Evolutionary conservation across 2,113 vertebrate species (phyloP), one percentile per base, ranked within the genome.

Genomic region (Apteryx owenii): DNA sequence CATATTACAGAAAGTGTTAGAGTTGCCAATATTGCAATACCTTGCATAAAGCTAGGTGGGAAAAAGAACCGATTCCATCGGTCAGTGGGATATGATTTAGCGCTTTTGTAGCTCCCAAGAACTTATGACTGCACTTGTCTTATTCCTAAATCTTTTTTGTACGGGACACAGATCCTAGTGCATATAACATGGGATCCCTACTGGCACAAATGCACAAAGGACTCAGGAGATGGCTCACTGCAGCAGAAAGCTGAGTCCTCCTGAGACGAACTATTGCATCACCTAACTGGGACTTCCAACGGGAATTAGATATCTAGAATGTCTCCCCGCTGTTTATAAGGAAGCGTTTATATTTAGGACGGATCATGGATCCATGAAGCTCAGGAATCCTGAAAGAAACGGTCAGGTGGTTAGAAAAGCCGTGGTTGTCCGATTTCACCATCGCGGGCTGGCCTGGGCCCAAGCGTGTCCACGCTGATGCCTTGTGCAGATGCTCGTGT

Each of bases 271-370:
- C n/a, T 85, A 71, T 33, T 82, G 81, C 91, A 73, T 80, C 81
- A 77, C 40, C 46, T 83, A 77, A 46, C 44, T 85, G 81, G 36
- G 70, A 44, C 62, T 87, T 42, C 51, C 79, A 69, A 48, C n/a
- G 1, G 3, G 15, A 18, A 58, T 58, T 96, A 77, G 77, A 76
- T 91, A 90, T 18, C 84, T 62, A 20, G 62, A 75, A 88, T 91
- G 58, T 53, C 80, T 94, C 33, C 81, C 85, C 0, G 0, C 36
- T 73, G 28, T 88, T 88, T 83, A 62, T 88, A 53, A 90, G 62
- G 56, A 61, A 77, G 58, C 33, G n/a, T 83, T 95, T 96, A 88
- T 96, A 94, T 95, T 93, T 96, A 88, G 96, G 71, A 65, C 0
- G 1, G 66, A 70, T 31, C 38, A n/a, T 7, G 19, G 68, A 78